phyloP scores from a whole-genome alignment of 2,113 vertebrate species.

The Neolamprologus variostigma region DNA sequence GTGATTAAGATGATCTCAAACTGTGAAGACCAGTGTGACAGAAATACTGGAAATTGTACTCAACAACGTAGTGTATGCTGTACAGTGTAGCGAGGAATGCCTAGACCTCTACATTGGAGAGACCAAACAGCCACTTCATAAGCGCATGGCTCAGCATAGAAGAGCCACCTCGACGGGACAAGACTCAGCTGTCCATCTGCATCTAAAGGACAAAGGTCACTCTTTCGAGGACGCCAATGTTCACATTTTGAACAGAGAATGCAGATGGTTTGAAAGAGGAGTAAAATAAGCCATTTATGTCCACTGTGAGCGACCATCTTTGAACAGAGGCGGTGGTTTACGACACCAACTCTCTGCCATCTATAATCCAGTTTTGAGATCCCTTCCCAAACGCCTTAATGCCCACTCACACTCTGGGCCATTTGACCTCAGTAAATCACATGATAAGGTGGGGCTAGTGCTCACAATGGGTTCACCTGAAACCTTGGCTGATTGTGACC shows the following conservation, averaged over 20 bases:
- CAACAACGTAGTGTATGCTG: background rate
- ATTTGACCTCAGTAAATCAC: background rate
- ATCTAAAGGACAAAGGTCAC: background rate
- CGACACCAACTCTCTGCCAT: background rate
- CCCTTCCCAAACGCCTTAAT: rapidly evolving
- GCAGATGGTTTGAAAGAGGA: background rate
- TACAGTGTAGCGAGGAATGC: background rate
- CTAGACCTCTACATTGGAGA: background rate
- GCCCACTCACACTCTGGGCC: rapidly evolving
- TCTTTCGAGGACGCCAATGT: background rate
- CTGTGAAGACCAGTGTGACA: background rate
- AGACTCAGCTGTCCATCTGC: background rate
- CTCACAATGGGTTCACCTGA: rapidly evolving
- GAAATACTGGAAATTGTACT: background rate
- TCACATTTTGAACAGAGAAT: rapidly evolving
- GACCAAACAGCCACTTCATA: background rate
- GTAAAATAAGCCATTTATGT: rapidly evolving
- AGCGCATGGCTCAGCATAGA: background rate
- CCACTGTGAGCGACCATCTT: rapidly evolving
- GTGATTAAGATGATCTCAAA: background rate
- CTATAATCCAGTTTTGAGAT: background rate
- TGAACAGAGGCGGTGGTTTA: rapidly evolving
- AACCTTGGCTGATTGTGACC: background rate
- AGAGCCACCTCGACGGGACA: background rate
- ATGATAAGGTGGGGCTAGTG: rapidly evolving